Evolutionary conservation across 1,140 invertebrate species (phyloP).

Genomic region (Megalopta genalis): DNA sequence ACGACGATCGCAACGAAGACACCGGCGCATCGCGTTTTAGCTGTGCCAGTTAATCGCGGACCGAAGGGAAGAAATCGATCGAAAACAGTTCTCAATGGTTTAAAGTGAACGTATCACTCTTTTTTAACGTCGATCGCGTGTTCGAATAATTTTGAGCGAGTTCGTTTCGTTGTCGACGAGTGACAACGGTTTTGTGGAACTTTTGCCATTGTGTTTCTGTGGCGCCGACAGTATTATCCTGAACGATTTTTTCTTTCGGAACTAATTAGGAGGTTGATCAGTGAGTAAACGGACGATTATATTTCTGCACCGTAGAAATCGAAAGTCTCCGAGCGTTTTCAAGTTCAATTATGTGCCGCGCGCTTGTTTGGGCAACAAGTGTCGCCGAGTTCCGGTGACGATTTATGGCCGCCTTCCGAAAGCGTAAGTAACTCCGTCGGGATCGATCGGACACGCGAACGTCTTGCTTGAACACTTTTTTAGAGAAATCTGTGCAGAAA

Average conservation of each 20-base stretch:
- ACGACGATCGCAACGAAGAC: too few species aligned
- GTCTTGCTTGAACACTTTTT: neutral
- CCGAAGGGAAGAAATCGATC: too few species aligned
- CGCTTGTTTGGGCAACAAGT: neutral
- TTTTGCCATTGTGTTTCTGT: neutral
- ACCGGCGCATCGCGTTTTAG: too few species aligned
- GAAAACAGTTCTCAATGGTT: too few species aligned
- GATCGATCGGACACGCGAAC: neutral
- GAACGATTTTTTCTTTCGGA: too few species aligned
- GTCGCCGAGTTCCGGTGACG: neutral
- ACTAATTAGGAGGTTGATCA: too few species aligned
- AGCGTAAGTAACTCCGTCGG: slow-evolving; percentile 3
- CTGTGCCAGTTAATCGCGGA: too few species aligned
- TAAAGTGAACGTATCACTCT: neutral
- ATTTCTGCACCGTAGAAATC: neutral
- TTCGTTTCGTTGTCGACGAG: neutral
- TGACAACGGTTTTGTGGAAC: neutral
- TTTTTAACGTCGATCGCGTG: neutral
- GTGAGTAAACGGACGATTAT: too few species aligned
- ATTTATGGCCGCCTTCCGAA: neutral
- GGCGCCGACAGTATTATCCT: too few species aligned
- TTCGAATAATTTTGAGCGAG: too few species aligned
- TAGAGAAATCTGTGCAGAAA: neutral
- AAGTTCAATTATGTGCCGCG: neutral
- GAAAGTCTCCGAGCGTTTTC: neutral